Base-by-base conservation (phyloP, 2,797 vertebrate genomes). In the Centropyge bicolor region DNA sequence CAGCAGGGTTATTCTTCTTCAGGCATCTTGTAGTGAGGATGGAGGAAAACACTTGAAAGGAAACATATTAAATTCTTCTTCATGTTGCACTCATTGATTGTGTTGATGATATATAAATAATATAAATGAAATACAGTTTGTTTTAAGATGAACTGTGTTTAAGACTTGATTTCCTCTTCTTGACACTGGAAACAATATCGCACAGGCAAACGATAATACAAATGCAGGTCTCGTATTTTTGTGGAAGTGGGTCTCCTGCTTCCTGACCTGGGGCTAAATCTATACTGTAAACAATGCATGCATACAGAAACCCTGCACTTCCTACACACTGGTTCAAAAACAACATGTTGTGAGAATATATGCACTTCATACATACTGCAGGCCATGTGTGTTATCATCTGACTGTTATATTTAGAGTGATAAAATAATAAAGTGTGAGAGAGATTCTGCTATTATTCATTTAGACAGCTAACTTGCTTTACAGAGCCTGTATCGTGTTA, bases 201-300 rank as follows among this genome's bases (percentile, higher is more conserved):
- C 55, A 11, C 13, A 52, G 31, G 19, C 8, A 73, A 63, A 76
- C 24, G 40, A 48, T 40, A 62, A 43, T 13, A 24, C 41, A 48
- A 36, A 65, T 43, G 5, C 20, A n/a, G 12, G 52, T 17, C 20
- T 65, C 46, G 22, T 8, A 1, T 19, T 67, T 72, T 61, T 52
- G 4, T 19, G 22, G 13, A 43, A 62, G 52, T 68, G 5, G 17
- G 20, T 17, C 62, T 22, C 27, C 40, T 63, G 35, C 65, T 43
- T 76, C 41, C 43, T 62, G 57, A 35, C 68, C 48, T 27, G 10
- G 19, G 35, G 41, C 31, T 38, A 60, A 52, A 74, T 81, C 35
- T 10, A 43, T 36, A 40, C n/a, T 35, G 49, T 63, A 54, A 85
- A 76, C 49, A 52, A 75, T 60, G 61, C 9, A 52, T 76, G 20